phyloP scores from a whole-genome alignment of 1,140 invertebrate species.

The Latrodectus geometricus region DNA sequence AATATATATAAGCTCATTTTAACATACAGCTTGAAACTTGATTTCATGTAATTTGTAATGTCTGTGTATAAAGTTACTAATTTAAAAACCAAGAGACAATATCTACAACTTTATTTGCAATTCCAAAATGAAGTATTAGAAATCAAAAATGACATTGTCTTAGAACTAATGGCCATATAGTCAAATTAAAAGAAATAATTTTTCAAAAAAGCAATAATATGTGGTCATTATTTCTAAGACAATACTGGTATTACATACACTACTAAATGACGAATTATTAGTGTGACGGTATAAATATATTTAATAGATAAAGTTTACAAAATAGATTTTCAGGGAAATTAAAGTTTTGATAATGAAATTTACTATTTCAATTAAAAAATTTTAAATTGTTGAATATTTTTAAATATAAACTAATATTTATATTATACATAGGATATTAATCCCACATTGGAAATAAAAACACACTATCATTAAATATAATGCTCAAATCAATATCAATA shows the following conservation, averaged over 20 bases:
- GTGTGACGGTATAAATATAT: no score
- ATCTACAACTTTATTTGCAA: conserved; percentile 54
- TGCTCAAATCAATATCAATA: no score
- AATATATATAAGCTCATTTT: no score
- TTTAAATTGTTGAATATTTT: no score
- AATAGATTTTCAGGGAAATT: neutral
- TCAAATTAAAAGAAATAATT: neutral
- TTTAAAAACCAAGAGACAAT: conserved; percentile 23
- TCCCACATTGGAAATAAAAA: no score
- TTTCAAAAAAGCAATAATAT: conserved; percentile 2
- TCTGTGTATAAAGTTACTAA: neutral
- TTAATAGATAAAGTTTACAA: neutral
- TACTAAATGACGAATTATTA: neutral
- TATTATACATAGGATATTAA: no score
- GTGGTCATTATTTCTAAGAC: neutral
- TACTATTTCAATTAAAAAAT: no score
- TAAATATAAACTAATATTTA: no score
- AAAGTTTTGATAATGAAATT: no score
- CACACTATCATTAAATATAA: no score
- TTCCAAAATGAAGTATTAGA: conserved; percentile 45
- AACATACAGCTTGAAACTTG: no score
- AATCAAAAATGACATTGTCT: conserved; percentile 13
- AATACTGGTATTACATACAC: neutral
- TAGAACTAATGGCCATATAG: conserved; percentile 14
- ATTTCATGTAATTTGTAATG: neutral